Evolutionary conservation across 2,888 invertebrate genomes (phyloP).

Genomic region (Enoplolaimus lenunculus): DNA sequence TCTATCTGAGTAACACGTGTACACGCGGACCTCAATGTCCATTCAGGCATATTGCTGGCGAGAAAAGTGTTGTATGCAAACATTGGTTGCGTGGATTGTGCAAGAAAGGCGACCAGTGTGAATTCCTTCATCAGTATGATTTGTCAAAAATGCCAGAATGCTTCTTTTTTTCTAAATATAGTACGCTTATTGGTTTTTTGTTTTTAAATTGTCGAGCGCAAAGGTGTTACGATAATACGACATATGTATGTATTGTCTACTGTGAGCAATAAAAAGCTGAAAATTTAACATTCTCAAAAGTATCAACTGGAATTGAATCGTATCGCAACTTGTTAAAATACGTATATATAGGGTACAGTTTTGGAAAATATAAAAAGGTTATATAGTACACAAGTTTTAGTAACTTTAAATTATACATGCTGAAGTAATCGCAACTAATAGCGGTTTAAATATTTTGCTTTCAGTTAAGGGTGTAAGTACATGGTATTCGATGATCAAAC

Average conservation of each 20-base stretch:
- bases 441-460: too few relatives aligned
- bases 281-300: too few relatives aligned
- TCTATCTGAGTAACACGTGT: constrained; percentile 58
- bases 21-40: constrained; percentile 80
- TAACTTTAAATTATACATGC: too few relatives aligned
- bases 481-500: too few relatives aligned
- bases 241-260: background rate
- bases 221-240: background rate
- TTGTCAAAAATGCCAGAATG: constrained; percentile 99
- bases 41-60: constrained; percentile 88
- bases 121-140: constrained; percentile 97
- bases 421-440: too few relatives aligned
- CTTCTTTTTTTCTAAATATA: constrained; percentile 96
- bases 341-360: too few relatives aligned
- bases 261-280: constrained; percentile 3
- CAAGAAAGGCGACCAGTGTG: constrained; percentile 98
- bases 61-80: constrained; percentile 95
- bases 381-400: too few relatives aligned
- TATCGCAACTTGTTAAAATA: too few relatives aligned
- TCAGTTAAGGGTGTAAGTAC: too few relatives aligned
- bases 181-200: constrained; percentile 47
- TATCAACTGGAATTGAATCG: too few relatives aligned
- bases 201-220: background rate
- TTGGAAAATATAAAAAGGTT: too few relatives aligned
- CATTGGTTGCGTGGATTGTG: constrained; percentile 97